Conservation (phyloP, 2,888 invertebrate species). For the Carcina quercana region DNA sequence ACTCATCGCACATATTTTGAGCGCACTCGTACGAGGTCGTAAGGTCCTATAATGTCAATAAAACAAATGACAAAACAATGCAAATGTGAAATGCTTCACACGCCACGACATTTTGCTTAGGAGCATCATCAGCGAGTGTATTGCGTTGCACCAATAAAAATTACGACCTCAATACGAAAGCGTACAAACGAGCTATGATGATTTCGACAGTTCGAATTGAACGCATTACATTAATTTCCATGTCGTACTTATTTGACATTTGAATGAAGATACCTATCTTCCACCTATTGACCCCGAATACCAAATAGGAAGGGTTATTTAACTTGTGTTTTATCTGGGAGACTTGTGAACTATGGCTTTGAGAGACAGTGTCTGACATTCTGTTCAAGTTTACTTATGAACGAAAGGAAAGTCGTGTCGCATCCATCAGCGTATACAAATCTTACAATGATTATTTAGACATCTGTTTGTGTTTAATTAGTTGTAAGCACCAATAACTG, state of each 20-base stretch:
- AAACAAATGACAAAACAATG: constrained; percentile 7
- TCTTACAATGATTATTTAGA: too few relatives aligned
- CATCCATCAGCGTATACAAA: too few relatives aligned
- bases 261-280: constrained; percentile 38
- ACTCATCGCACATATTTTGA: too few relatives aligned
- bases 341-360: constrained; percentile 3
- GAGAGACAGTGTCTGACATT: too few relatives aligned
- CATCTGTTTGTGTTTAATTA: too few relatives aligned
- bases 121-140: constrained; percentile 27
- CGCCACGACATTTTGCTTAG: constrained; percentile 31
- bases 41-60: too few relatives aligned
- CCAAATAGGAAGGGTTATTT: constrained; percentile 5
- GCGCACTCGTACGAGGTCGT: too few relatives aligned
- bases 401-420: too few relatives aligned
- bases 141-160: constrained; percentile 43
- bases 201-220: constrained; percentile 35
- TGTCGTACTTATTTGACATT: constrained; percentile 41
- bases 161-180: constrained; percentile 32
- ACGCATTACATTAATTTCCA: constrained; percentile 33
- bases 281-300: constrained; percentile 35
- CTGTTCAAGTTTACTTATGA: too few relatives aligned
- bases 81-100: constrained; percentile 21
- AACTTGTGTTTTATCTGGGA: constrained; percentile 5
- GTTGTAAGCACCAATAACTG: too few relatives aligned
- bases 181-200: constrained; percentile 19